A percentile compares a stretch with the other conserved stretches of the same genome.
Conservation (phyloP, 2,888 invertebrate species). For the Spialia ferax region DNA sequence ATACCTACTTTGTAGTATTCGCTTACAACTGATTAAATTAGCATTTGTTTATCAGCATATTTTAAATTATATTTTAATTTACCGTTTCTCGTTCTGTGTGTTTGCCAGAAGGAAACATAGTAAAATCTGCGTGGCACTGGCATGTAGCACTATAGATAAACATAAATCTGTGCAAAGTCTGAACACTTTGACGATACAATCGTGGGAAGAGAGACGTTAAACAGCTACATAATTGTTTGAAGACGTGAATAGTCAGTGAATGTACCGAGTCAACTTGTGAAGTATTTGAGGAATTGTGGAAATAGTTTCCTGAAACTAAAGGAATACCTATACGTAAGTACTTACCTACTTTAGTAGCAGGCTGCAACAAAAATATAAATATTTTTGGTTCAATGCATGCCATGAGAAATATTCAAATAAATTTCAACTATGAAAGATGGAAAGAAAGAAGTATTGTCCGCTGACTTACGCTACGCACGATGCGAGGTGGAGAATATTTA, state of each 20-base stretch:
- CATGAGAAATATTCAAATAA: constrained; percentile 10
- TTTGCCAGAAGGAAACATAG: constrained; percentile 47
- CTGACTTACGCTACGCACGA: constrained; percentile 10
- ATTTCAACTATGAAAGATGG: constrained; percentile 3
- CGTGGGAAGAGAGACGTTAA: constrained; percentile 78
- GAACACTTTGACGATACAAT: constrained; percentile 72
- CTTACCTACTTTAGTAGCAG: too few relatives aligned
- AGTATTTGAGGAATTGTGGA: constrained; percentile 47
- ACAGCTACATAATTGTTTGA: constrained; percentile 73
- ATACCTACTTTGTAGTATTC: not conserved
- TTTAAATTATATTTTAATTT: not conserved
- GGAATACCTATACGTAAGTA: constrained; percentile 12
- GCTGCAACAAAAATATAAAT: not conserved
- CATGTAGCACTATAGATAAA: constrained; percentile 57
- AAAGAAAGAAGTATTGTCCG: constrained; percentile 10
- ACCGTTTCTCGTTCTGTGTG: constrained; percentile 16
- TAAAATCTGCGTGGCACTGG: constrained; percentile 52
- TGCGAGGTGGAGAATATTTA: constrained; percentile 18
- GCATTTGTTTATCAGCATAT: not conserved
- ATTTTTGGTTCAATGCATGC: not conserved
- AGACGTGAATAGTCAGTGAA: constrained; percentile 71
- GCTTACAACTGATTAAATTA: not conserved
- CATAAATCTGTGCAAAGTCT: constrained; percentile 69
- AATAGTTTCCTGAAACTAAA: constrained; percentile 41
- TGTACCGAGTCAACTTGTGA: constrained; percentile 64